phyloP scores from a whole-genome alignment of 2,113 vertebrate genomes.

The Heterotilapia buettikoferi region DNA sequence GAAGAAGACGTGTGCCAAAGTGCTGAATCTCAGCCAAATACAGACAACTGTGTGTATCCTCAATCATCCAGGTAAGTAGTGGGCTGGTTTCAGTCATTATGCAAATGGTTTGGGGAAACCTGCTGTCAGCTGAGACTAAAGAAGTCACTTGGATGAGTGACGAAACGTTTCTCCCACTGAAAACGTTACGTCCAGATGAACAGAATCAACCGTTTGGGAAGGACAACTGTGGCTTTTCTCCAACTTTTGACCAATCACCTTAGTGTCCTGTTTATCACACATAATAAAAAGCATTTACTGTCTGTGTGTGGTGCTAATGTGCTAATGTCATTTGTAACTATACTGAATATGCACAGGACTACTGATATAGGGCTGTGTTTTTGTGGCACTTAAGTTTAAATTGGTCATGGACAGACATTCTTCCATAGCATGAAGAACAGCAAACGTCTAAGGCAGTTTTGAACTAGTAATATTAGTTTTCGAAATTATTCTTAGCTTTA shows the following conservation, averaged over 20 bases:
- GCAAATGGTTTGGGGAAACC: not conserved
- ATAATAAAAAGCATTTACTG: not conserved
- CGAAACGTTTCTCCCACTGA: rapidly evolving
- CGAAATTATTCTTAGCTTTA: not conserved
- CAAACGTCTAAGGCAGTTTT: not conserved
- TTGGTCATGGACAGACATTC: not conserved
- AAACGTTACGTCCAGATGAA: not conserved
- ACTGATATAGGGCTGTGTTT: not conserved
- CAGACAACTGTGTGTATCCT: not conserved
- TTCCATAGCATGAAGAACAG: not conserved
- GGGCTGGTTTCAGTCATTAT: not conserved
- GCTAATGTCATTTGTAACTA: not conserved
- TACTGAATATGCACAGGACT: not conserved
- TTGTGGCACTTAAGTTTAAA: not conserved
- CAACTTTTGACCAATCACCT: not conserved
- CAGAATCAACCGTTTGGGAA: not conserved
- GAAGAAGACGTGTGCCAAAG: not conserved
- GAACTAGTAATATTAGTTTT: not conserved
- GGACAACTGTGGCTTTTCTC: not conserved
- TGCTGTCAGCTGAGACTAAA: not conserved
- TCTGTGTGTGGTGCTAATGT: not conserved
- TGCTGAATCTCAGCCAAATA: not conserved
- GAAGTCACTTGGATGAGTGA: not conserved
- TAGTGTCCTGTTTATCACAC: not conserved
- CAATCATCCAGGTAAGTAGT: not conserved